Conservation (phyloP, 2,113 vertebrate species). For the Apteryx owenii region DNA sequence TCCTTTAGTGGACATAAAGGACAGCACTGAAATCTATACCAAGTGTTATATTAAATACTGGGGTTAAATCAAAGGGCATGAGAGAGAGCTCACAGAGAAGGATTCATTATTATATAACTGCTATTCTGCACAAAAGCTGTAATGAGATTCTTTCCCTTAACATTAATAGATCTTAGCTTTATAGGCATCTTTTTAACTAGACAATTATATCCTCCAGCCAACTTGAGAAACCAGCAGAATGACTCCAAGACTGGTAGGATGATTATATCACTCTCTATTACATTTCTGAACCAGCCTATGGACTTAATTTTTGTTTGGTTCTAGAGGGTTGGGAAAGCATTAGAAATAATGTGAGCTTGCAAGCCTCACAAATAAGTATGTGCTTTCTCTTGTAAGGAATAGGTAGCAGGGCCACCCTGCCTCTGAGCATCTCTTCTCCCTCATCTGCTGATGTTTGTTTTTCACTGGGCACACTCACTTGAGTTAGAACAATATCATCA, state of each 20-base stretch:
- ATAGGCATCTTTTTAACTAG: not conserved
- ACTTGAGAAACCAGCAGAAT: not conserved
- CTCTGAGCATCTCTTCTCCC: not conserved
- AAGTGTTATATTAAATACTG: not conserved
- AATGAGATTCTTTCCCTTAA: not conserved
- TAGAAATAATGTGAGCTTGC: not conserved
- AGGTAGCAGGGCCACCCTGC: not conserved
- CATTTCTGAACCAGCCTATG: not conserved
- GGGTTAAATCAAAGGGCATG: not conserved
- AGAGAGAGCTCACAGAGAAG: not conserved
- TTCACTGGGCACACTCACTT: accelerated
- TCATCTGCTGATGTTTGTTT: not conserved
- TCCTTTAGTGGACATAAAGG: not conserved
- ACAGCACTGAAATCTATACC: not conserved
- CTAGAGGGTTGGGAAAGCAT: not conserved
- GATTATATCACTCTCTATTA: not conserved
- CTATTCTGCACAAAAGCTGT: not conserved
- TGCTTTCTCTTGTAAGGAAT: not conserved
- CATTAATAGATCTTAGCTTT: not conserved
- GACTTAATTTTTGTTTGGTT: not conserved
- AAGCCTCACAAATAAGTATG: not conserved
- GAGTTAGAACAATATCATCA: not conserved
- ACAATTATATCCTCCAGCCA: not conserved
- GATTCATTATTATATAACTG: not conserved
- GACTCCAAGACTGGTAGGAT: not conserved